These are phyloP conservation scores for Psophia crepitans DNA, from an alignment of 2,113 vertebrate genomes.

Conservation along the genomic window DNA sequence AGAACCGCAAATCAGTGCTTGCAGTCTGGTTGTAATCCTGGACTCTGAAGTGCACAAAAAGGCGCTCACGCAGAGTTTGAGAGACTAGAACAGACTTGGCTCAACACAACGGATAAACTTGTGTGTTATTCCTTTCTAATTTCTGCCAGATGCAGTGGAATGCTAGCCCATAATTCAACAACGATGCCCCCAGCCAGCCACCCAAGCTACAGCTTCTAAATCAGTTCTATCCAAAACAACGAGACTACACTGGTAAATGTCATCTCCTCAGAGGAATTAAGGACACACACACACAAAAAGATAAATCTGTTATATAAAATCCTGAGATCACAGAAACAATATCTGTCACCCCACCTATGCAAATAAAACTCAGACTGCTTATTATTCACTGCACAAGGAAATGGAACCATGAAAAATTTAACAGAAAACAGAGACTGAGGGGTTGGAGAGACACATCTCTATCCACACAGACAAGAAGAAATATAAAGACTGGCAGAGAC, in stretches of 20 bases:
- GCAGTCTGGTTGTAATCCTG: not conserved
- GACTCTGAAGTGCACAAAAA: not conserved
- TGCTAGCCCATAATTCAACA: not conserved
- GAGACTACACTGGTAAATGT: not conserved
- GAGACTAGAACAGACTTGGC: not conserved
- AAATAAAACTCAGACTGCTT: not conserved
- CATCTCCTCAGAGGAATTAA: not conserved
- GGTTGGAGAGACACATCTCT: not conserved
- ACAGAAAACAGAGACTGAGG: not conserved
- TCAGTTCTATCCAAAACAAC: not conserved
- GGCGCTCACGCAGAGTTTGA: not conserved
- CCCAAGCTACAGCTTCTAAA: not conserved
- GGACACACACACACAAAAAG: not conserved
- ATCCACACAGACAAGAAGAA: not conserved
- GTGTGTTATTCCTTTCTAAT: not conserved
- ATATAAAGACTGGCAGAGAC: not conserved
- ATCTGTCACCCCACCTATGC: not conserved
- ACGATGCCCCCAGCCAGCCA: accelerated
- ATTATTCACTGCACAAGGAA: not conserved
- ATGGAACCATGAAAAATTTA: not conserved
- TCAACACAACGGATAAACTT: not conserved
- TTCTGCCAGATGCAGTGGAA: not conserved
- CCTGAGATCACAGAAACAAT: not conserved
- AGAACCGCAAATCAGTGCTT: not conserved
- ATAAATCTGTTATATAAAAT: not conserved